A percentile compares a stretch with the other conserved stretches of the same genome.
Evolutionary conservation across 2,888 invertebrate species (phyloP).

Genomic region (Diplazon laetatorius): DNA sequence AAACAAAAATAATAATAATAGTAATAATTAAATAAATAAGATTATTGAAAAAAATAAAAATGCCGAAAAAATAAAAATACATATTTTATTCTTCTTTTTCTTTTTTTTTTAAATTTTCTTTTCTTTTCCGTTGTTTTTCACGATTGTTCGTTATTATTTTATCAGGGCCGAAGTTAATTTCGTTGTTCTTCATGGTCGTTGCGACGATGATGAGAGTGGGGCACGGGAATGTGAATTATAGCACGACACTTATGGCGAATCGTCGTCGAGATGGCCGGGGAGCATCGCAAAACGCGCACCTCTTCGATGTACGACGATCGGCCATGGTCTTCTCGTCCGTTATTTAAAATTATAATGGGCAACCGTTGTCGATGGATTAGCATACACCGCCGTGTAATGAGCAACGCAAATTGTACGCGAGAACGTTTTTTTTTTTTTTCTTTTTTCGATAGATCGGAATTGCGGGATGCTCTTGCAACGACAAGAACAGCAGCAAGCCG

Average conservation of each 20-base stretch:
- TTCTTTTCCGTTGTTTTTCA: no score
- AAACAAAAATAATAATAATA: background rate
- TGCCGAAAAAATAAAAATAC: no score
- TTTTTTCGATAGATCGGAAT: slow-evolving; percentile 62
- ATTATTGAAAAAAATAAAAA: no score
- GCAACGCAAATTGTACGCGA: slow-evolving; percentile 75
- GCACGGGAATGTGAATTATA: background rate
- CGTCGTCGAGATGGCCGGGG: background rate
- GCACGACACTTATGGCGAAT: slow-evolving; percentile 13
- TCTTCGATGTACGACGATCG: slow-evolving; percentile 54
- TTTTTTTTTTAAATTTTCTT: no score
- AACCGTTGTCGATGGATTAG: slow-evolving; percentile 71
- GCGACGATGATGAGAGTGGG: background rate
- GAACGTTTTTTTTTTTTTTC: no score
- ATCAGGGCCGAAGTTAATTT: background rate
- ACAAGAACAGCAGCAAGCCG: slow-evolving; percentile 29
- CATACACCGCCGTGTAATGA: slow-evolving; percentile 77
- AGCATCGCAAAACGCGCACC: background rate
- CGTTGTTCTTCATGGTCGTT: background rate
- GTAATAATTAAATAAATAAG: background rate
- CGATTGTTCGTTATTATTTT: background rate
- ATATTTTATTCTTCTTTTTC: no score
- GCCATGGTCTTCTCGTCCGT: slow-evolving; percentile 64
- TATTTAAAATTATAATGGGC: slow-evolving; percentile 76
- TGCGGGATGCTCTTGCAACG: slow-evolving; percentile 61